Conservation (phyloP, 2,888 invertebrate genomes). For the Muschampia plurimacula region DNA sequence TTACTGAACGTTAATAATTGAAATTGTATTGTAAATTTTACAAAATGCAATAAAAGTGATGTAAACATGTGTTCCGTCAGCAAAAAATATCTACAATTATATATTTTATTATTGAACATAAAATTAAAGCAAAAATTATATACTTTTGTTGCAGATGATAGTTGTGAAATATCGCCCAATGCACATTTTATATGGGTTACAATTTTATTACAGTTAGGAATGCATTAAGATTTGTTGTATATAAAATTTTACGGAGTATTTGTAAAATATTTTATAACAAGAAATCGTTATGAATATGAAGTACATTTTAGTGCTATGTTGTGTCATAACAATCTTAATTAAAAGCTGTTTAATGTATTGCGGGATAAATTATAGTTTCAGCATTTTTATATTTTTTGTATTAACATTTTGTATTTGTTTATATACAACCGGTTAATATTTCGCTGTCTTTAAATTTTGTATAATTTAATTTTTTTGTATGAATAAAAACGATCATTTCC, state of each 20-base stretch:
- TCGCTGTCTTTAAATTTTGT: slow-evolving; percentile 18
- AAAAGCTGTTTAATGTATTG: slow-evolving; percentile 35
- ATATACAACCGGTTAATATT: slow-evolving; percentile 32
- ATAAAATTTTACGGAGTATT: slow-evolving; percentile 38
- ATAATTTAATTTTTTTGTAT: slow-evolving; percentile 25
- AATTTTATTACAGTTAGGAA: slow-evolving; percentile 37
- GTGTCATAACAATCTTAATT: slow-evolving; percentile 35
- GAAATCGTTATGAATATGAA: slow-evolving; percentile 37
- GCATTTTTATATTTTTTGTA: slow-evolving; percentile 38
- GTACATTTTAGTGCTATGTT: slow-evolving; percentile 38
- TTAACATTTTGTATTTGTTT: slow-evolving; percentile 33
- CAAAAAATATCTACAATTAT: slow-evolving; percentile 33
- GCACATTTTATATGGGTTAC: slow-evolving; percentile 20
- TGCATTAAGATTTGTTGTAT: slow-evolving; percentile 38
- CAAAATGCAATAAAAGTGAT: slow-evolving; percentile 32
- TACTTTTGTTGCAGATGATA: slow-evolving; percentile 37
- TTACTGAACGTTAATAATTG: slow-evolving; percentile 19
- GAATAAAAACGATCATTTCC: slow-evolving; percentile 20
- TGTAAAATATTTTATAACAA: slow-evolving; percentile 39
- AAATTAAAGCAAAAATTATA: slow-evolving; percentile 36
- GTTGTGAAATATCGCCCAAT: slow-evolving; percentile 32
- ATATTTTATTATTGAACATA: slow-evolving; percentile 28
- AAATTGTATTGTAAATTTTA: slow-evolving; percentile 30
- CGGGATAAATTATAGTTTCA: slow-evolving; percentile 38
- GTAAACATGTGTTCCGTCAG: slow-evolving; percentile 35